Evolutionary conservation across 1,140 invertebrate genomes (phyloP).

Genomic region (Glossosoma conforme): DNA sequence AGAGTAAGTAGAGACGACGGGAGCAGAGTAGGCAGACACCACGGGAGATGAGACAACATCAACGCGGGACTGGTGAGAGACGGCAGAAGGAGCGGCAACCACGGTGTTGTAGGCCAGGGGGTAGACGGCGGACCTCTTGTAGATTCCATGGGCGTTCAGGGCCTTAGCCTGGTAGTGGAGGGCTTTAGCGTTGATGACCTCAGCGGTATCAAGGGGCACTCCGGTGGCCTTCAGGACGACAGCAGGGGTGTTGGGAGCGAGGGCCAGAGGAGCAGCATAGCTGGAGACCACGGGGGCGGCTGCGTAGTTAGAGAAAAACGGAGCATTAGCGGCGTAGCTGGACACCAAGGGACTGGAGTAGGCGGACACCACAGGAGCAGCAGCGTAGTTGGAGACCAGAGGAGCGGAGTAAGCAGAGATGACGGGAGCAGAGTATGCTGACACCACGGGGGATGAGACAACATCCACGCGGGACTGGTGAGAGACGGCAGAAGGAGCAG

Average conservation of each 20-base stretch:
- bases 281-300: slow-evolving; percentile 35
- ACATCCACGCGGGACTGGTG: slow-evolving; percentile 42
- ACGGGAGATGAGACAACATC: slow-evolving; percentile 23
- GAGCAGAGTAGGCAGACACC: slow-evolving; percentile 1
- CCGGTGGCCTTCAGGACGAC: slow-evolving; percentile 41
- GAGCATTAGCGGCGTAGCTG: slow-evolving; percentile 33
- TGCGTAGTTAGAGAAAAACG: slow-evolving; percentile 25
- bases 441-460: slow-evolving; percentile 34
- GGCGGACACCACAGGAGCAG: slow-evolving; percentile 33
- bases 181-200: slow-evolving; percentile 46
- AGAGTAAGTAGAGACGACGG: slow-evolving; percentile 18
- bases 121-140: slow-evolving; percentile 32
- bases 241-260: slow-evolving; percentile 36
- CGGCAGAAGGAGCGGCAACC: slow-evolving; percentile 20
- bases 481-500: slow-evolving; percentile 35
- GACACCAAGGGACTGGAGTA: slow-evolving; percentile 23
- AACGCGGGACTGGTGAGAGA: slow-evolving; percentile 25
- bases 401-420: slow-evolving; percentile 31
- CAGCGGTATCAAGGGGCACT: slow-evolving; percentile 44
- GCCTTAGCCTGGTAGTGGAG: slow-evolving; percentile 44
- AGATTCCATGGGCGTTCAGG: slow-evolving; percentile 38
- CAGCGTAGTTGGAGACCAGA: slow-evolving; percentile 19
- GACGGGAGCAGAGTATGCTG: slow-evolving; percentile 30
- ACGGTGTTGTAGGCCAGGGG: slow-evolving; percentile 42
- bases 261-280: slow-evolving; percentile 33